Base-by-base conservation (phyloP, 2,888 invertebrate species). In the Mesorhabditis spiculigera region DNA sequence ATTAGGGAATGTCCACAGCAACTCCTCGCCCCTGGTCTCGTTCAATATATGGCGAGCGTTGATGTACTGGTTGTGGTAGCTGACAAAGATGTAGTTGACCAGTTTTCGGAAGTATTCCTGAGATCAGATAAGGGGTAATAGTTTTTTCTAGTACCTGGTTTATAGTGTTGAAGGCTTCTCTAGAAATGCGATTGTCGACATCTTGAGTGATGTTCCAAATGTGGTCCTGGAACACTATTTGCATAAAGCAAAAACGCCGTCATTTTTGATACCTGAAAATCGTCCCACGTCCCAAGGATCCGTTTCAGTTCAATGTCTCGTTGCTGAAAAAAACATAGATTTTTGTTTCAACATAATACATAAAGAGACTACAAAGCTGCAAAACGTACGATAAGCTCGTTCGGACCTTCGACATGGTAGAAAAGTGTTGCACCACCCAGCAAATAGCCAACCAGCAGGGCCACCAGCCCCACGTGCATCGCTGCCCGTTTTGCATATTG, bases 381-480 rank as follows among this genome's bases (percentile, higher is more conserved):
- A 58, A 43, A n/a, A 63, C 75, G 68, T 67, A 85, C 86, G 68
- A 74, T 75, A 5, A 82, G 68, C 68, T 86, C 86, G 63, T 86
- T 80, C 3, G 85, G 82, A 10, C 77, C 75, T 71, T 83, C 83
- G 5, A 83, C 69, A 45, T 76, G 73, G 65, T 81, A 80, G 66
- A 86, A 86, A n/a, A 86, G 76, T 6, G 80, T 79, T 5, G 86
- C 86, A 16, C 86, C 86, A 6, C 82, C 74, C 4, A 86, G 66
- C 4, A 86, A 69, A 72, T 86, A 86, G 10, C 75, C 70, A 63
- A 82, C 76, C 42, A 86, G 70, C 43, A 86, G 72, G 5, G 82
- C 65, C n/a, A 86, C 86, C 5, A 86, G 70, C 1, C 86, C 86
- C 58, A 86, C 81, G 72, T 86, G 86, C 5, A 86, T 85, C 5